These are phyloP conservation scores for Gnathonemus echidnorhynchus DNA, from an alignment of 2,113 vertebrate genomes.

Conservation along the genomic window DNA sequence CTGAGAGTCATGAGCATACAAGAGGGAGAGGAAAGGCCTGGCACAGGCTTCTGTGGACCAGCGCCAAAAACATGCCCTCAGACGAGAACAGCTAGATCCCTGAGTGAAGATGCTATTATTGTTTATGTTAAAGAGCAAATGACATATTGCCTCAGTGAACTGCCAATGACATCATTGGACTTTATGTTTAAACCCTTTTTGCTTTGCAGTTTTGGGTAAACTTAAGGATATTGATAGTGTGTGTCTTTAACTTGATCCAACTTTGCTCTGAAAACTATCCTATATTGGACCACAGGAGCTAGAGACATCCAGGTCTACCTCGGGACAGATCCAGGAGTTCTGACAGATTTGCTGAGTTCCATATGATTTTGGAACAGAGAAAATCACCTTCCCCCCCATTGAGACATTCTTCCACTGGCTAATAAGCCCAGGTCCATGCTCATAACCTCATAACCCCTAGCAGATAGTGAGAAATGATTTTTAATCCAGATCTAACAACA, in stretches of 20 bases:
- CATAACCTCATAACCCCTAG: neutral
- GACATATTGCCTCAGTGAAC: neutral
- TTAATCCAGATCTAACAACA: neutral
- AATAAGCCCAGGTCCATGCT: neutral
- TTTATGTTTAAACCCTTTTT: neutral
- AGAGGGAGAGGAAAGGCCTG: neutral
- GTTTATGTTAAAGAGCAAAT: neutral
- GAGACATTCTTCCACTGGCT: neutral
- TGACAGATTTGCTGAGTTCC: too few species aligned
- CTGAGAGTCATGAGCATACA: neutral
- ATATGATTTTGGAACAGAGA: neutral
- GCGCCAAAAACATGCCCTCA: neutral
- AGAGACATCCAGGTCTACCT: neutral
- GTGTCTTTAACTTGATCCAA: neutral
- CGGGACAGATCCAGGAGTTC: neutral
- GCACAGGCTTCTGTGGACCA: neutral
- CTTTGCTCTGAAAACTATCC: neutral
- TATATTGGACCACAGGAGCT: neutral
- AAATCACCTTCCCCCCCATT: neutral
- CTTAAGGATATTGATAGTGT: neutral
- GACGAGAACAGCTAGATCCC: neutral
- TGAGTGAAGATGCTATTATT: neutral
- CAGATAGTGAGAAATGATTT: neutral
- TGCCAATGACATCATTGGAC: neutral
- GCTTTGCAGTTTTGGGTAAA: neutral